These are phyloP conservation scores for Brotula barbata DNA, from an alignment of 2,797 vertebrate genomes.

Conservation along the genomic window DNA sequence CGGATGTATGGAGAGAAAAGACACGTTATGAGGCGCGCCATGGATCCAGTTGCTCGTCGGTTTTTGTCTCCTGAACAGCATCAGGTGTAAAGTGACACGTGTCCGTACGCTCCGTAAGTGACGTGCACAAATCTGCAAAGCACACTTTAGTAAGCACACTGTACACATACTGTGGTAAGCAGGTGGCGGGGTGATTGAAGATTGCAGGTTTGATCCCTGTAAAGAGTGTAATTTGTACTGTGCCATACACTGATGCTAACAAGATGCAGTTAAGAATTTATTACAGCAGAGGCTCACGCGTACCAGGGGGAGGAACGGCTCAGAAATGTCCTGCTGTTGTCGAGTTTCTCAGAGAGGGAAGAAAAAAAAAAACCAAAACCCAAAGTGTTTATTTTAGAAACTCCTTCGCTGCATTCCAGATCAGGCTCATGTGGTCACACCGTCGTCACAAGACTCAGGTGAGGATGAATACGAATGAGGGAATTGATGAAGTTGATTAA, in stretches of 20 bases:
- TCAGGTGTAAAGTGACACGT: slow-evolving; percentile 23
- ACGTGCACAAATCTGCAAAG: slow-evolving; percentile 12
- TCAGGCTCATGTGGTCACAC: no score
- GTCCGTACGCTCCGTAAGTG: slow-evolving; percentile 6
- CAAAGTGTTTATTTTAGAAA: no score
- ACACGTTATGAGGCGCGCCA: neutral
- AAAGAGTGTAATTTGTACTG: slow-evolving; percentile 45
- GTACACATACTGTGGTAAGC: slow-evolving; percentile 51
- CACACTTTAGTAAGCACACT: slow-evolving; percentile 43
- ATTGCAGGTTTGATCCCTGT: slow-evolving; percentile 51
- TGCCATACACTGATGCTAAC: slow-evolving; percentile 46
- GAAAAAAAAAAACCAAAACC: no score
- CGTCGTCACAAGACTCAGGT: no score
- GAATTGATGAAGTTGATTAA: no score
- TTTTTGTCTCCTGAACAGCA: slow-evolving; percentile 10
- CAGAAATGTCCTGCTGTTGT: neutral
- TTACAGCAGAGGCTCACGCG: neutral
- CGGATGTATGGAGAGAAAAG: neutral
- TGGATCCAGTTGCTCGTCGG: neutral
- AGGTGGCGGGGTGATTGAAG: slow-evolving; percentile 54
- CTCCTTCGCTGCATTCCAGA: no score
- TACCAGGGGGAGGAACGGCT: neutral
- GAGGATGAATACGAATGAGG: no score
- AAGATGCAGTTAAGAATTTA: slow-evolving; percentile 37
- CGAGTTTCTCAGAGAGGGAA: no score